Percentiles rank a stretch among this genome's conserved stretches.
These are phyloP conservation scores for Oreonectes daqikongensis DNA, from an alignment of 2,797 vertebrate genomes.

Conservation along the genomic window DNA sequence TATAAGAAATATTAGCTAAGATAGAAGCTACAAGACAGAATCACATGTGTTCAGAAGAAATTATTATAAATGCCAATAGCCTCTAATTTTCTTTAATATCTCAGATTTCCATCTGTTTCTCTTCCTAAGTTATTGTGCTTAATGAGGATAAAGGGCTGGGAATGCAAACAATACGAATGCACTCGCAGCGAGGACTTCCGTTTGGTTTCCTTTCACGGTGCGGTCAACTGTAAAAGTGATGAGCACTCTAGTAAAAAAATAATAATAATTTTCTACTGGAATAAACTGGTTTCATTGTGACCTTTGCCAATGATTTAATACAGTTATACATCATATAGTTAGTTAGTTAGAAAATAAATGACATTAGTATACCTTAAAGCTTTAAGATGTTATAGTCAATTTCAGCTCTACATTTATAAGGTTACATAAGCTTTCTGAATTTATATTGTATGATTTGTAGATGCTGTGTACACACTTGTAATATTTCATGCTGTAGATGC, in stretches of 20 bases:
- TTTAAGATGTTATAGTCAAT: not conserved
- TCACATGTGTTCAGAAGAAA: not conserved
- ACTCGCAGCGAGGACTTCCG: slow-evolving; percentile 31
- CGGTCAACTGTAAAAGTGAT: slow-evolving; percentile 16
- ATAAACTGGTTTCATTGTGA: not conserved
- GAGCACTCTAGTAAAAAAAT: slow-evolving; percentile 31
- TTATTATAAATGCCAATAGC: slow-evolving; percentile 20
- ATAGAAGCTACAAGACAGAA: not conserved
- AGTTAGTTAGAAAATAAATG: not conserved
- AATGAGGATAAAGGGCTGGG: slow-evolving; percentile 41
- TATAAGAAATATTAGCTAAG: not conserved
- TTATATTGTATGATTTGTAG: not conserved
- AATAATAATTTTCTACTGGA: slow-evolving; percentile 2
- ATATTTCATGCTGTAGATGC: not conserved
- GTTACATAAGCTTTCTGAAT: not conserved
- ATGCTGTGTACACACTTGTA: not conserved
- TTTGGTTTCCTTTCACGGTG: slow-evolving; percentile 28
- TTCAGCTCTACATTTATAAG: not conserved
- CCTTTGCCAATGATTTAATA: slow-evolving; percentile 4
- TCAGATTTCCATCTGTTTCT: not conserved
- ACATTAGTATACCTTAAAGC: not conserved
- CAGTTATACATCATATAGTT: not conserved
- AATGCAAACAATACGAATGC: slow-evolving; percentile 34
- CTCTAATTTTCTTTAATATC: slow-evolving; percentile 7
- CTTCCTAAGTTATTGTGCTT: not conserved